Evolutionary conservation across 2,888 invertebrate genomes (phyloP).

Genomic region (Andrena fulva): DNA sequence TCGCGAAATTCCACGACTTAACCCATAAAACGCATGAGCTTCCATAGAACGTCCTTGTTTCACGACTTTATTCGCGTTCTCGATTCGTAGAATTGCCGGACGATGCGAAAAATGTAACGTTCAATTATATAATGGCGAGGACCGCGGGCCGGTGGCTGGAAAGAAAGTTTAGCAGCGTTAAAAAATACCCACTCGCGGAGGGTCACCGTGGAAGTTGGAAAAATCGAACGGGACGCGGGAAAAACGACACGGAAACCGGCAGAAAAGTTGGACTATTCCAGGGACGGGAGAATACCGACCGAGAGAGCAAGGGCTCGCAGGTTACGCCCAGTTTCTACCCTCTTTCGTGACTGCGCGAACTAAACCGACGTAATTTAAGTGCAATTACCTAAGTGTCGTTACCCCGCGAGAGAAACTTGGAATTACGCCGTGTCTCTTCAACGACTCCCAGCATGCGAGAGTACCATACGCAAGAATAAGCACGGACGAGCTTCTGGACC

Average conservation of each 20-base stretch:
- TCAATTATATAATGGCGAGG: slow-evolving; percentile 36
- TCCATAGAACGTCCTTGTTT: too few relatives aligned
- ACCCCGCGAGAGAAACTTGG: slow-evolving; percentile 50
- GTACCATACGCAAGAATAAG: slow-evolving; percentile 5
- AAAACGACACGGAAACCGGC: slow-evolving; percentile 42
- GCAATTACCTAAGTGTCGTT: slow-evolving; percentile 67
- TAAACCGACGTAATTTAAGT: slow-evolving; percentile 66
- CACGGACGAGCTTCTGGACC: background rate
- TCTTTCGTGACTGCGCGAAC: slow-evolving; percentile 55
- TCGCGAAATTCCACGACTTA: too few relatives aligned
- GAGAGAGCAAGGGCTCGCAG: slow-evolving; percentile 36
- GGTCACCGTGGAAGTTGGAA: slow-evolving; percentile 39
- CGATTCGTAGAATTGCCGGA: too few relatives aligned
- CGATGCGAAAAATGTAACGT: slow-evolving; percentile 42
- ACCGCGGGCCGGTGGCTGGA: slow-evolving; percentile 21
- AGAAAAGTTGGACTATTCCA: slow-evolving; percentile 59
- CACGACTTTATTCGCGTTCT: too few relatives aligned
- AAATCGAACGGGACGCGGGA: slow-evolving; percentile 46
- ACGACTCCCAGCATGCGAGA: slow-evolving; percentile 30
- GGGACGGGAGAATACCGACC: slow-evolving; percentile 30
- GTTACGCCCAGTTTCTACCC: slow-evolving; percentile 54
- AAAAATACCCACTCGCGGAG: slow-evolving; percentile 8
- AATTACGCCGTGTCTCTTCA: slow-evolving; percentile 56
- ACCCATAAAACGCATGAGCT: too few relatives aligned
- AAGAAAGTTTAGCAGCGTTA: slow-evolving; percentile 27